Conservation (phyloP, 1,140 invertebrate genomes). For the Tribolium castaneum region DNA sequence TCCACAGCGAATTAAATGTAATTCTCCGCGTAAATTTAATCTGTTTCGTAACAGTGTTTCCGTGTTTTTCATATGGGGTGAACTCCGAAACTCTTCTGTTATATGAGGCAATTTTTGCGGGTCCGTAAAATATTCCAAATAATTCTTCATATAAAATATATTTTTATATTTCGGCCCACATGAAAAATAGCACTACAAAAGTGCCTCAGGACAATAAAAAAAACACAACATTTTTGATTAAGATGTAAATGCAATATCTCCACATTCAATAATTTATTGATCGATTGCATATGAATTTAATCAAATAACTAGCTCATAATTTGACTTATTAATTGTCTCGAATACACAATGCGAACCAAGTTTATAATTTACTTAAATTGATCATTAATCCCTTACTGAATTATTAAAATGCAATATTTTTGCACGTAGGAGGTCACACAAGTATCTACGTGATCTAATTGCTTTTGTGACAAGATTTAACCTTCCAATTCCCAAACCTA, state of each 20-base stretch:
- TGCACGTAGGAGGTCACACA: neutral
- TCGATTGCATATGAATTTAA: neutral
- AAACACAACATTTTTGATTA: too few species aligned
- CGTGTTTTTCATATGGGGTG: neutral
- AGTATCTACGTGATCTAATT: slow-evolving; percentile 11
- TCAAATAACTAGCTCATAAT: neutral
- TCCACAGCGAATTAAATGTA: slow-evolving; percentile 7
- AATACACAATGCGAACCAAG: neutral
- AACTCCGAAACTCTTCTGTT: slow-evolving; percentile 9
- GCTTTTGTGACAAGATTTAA: slow-evolving; percentile 21
- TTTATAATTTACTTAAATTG: neutral
- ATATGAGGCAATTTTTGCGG: slow-evolving; percentile 24
- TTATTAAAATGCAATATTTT: slow-evolving; percentile 21
- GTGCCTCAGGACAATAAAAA: too few species aligned
- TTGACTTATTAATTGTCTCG: slow-evolving; percentile 2
- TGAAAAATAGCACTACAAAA: neutral
- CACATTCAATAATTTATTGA: neutral
- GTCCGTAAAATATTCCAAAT: slow-evolving; percentile 8
- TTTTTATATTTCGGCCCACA: neutral
- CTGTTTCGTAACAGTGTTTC: slow-evolving; percentile 12
- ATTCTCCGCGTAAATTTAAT: slow-evolving; percentile 17
- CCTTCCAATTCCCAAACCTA: slow-evolving; percentile 22
- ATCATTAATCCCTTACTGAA: neutral
- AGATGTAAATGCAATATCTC: too few species aligned
- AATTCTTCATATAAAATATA: slow-evolving; percentile 13